These are phyloP conservation scores for Miltochrista miniata DNA, from an alignment of 2,888 invertebrate species.

Conservation along the genomic window DNA sequence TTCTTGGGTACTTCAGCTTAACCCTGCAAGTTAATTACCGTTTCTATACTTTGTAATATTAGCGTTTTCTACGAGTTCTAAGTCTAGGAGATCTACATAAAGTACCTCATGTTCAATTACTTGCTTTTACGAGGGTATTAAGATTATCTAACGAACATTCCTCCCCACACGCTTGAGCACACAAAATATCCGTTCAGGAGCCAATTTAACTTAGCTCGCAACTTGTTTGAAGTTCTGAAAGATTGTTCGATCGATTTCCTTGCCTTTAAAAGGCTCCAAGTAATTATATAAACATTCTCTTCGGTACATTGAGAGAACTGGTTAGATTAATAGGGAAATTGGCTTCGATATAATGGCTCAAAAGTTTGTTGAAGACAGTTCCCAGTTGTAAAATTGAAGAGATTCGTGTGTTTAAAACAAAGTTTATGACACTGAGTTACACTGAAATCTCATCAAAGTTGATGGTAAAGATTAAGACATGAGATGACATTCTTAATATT, in stretches of 20 bases:
- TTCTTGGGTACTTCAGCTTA: no score
- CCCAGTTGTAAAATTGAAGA: constrained; percentile 14
- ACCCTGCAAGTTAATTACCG: no score
- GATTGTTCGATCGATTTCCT: constrained; percentile 47
- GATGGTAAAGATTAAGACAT: not conserved
- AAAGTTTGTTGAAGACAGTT: constrained; percentile 30
- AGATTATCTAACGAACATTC: constrained; percentile 41
- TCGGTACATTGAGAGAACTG: constrained; percentile 31
- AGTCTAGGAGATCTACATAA: constrained; percentile 1
- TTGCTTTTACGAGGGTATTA: constrained; percentile 42
- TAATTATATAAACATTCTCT: constrained; percentile 52
- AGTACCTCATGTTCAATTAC: constrained; percentile 38
- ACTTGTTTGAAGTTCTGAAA: constrained; percentile 50
- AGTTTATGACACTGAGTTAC: constrained; percentile 14
- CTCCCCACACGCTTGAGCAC: constrained; percentile 41
- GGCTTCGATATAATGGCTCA: constrained; percentile 19
- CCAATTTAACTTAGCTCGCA: constrained; percentile 58
- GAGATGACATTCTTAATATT: not conserved
- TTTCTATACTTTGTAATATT: no score
- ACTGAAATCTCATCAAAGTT: not conserved
- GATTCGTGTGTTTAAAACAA: constrained; percentile 14
- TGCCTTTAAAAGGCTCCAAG: constrained; percentile 48
- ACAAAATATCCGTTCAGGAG: constrained; percentile 51
- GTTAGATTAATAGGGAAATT: constrained; percentile 38
- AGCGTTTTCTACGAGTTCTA: no score